These are phyloP conservation scores for Botrylloides violaceus DNA, from an alignment of 23 tunicate genomes.

Conservation along the genomic window DNA sequence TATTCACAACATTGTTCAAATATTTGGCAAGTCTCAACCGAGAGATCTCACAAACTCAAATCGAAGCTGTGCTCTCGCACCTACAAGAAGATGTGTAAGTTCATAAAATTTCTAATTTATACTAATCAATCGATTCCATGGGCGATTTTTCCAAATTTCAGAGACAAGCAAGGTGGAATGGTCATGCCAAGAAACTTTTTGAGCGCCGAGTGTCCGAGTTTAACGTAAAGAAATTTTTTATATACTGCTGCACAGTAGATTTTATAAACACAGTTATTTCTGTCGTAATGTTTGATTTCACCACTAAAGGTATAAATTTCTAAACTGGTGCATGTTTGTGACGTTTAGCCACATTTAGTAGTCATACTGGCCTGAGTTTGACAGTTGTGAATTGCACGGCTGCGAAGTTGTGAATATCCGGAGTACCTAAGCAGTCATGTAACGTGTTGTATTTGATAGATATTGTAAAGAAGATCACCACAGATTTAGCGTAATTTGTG, in stretches of 20 bases:
- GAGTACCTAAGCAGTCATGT: too few relatives aligned
- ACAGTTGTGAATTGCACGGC: too few relatives aligned
- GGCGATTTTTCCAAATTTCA: conserved; percentile 9
- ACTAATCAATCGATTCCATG: background rate
- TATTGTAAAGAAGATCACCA: too few relatives aligned
- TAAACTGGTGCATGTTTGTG: too few relatives aligned
- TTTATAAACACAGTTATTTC: too few relatives aligned
- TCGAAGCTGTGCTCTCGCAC: conserved; percentile 52
- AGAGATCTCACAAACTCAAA: conserved; percentile 56
- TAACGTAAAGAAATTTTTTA: background rate
- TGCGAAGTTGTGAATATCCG: too few relatives aligned
- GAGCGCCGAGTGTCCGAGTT: conserved; percentile 73
- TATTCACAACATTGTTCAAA: conserved; percentile 58
- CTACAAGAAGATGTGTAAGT: conserved; percentile 87
- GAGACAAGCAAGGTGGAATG: conserved; percentile 84
- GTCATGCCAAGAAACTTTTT: conserved; percentile 95
- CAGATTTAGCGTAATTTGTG: too few relatives aligned
- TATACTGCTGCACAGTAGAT: background rate
- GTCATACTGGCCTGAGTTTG: too few relatives aligned
- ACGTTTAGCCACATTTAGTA: too few relatives aligned
- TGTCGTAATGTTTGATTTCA: too few relatives aligned
- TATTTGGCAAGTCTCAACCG: conserved; percentile 77
- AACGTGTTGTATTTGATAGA: too few relatives aligned
- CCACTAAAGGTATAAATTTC: too few relatives aligned
- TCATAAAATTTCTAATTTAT: background rate